Evolutionary conservation across 2,113 vertebrate species (phyloP), one percentile per base, ranked within the genome.

Genomic region (Sceloporus tristichus): DNA sequence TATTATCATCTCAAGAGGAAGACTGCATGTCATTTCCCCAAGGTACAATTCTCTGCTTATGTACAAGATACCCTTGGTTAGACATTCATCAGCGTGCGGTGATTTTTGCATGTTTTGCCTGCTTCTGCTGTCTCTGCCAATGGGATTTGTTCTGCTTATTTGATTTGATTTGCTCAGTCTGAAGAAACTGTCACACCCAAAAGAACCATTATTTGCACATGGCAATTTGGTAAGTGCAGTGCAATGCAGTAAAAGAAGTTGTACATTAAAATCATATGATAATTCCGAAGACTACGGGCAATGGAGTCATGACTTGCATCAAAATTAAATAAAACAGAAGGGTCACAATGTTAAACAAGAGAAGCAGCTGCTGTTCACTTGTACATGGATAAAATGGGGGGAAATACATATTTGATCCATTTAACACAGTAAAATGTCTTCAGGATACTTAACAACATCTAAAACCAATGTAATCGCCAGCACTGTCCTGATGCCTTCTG

Each of bases 1-100:
- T 48, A 56, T 11, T 87, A 88, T 7, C 59, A 70, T 86, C 84
- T 62, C 66, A 0, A 87, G 74, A 85, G 87, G 74, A 85, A 10
- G 70, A 71, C 42, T 0, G 19, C 0, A 5, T 1, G 38, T 3
- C 77, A 53, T 34, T 62, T 82, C 73, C 86, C 90, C 75, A 11
- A 1, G 90, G 76, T 48, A 23, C 25, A 82, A 73, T 73, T 74
- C 85, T n/a, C 88, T 76, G 34, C 78, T 86, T 29, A 80, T 56
- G 66, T 42, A 88, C 68, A 2, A 0, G 0, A 0, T 0, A 1
- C 48, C 65, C 38, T 85, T 84, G 76, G 78, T 42, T 0, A 0
- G 81, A 7, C 0, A 0, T 62, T 29, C 0, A 0, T 29, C 38
- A 25, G 23, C 38, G 0, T 0, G 0, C 10, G 0, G 56, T 56